Conservation (phyloP, 2,113 vertebrate genomes). For the rabbit (Oryctolagus cuniculus) region mOryCun1.1 NC_091447.1:7601001-7601500, state of each 20-base stretch:
- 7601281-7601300: neutral
- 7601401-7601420: neutral
- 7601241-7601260: neutral
- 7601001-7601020: neutral
- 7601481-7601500: neutral
- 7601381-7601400: neutral
- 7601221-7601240: neutral
- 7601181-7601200: neutral
- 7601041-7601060: neutral
- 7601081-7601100: neutral
- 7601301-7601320: neutral
- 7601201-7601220: neutral
- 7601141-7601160: neutral
- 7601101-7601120: slow-evolving; percentile 4
- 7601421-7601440: neutral
- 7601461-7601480: neutral
- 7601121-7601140: neutral
- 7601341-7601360: neutral
- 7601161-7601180: neutral
- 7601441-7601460: neutral
- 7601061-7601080: neutral
- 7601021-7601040: neutral
- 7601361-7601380: neutral
- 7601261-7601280: neutral
- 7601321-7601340: neutral